Evolutionary conservation across 2,113 vertebrate species (phyloP).

Genomic region (Dasyornis broadbenti): DNA sequence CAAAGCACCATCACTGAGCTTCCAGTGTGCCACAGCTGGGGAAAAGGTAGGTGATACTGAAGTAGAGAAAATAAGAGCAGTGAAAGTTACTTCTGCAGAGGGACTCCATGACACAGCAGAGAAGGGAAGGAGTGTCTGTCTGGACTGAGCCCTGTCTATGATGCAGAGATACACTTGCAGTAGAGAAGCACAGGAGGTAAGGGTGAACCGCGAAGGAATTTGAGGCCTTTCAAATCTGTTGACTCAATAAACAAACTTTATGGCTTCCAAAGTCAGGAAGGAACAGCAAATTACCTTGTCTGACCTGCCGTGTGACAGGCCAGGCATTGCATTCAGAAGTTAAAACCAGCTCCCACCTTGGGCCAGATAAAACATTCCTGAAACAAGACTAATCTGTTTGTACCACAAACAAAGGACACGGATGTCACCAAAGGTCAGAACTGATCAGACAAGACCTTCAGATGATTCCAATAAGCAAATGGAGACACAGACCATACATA

Average conservation of each 20-base stretch:
- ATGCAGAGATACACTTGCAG: background rate
- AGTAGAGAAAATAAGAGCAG: background rate
- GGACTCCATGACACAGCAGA: background rate
- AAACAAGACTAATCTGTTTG: background rate
- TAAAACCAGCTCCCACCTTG: background rate
- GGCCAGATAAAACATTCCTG: background rate
- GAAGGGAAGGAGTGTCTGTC: background rate
- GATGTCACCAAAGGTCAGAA: background rate
- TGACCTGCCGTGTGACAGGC: background rate
- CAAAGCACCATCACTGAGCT: background rate
- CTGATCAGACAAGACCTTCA: background rate
- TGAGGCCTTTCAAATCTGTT: background rate
- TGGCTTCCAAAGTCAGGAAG: background rate
- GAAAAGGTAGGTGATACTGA: background rate
- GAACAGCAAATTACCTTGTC: background rate
- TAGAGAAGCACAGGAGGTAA: background rate
- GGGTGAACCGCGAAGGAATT: background rate
- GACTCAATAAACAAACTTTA: background rate
- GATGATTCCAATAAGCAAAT: background rate
- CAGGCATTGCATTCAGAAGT: background rate
- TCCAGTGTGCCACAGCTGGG: background rate
- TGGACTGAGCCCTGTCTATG: background rate
- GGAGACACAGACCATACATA: fast-evolving
- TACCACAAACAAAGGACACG: background rate
- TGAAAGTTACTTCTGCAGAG: background rate